These are phyloP conservation scores for Eurytoma adleriae DNA, from an alignment of 2,888 invertebrate species.

Conservation along the genomic window DNA sequence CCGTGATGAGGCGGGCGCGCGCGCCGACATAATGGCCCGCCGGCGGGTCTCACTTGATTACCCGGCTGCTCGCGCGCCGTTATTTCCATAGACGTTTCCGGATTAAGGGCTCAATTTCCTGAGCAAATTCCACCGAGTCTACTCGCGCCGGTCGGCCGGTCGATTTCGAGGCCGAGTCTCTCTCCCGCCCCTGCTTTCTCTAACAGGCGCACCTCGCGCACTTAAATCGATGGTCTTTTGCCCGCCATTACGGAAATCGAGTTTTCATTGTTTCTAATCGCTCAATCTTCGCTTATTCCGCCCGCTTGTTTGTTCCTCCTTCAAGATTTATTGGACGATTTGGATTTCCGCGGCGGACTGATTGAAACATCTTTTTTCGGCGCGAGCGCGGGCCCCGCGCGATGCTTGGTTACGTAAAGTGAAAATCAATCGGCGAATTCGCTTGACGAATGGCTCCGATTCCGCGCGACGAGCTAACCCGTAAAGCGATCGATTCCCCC, in stretches of 20 bases:
- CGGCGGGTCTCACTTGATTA: conserved; percentile 46
- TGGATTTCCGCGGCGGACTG: background rate
- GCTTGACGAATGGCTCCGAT: too few relatives aligned
- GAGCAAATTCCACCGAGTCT: conserved; percentile 56
- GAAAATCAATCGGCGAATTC: too few relatives aligned
- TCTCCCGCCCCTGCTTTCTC: background rate
- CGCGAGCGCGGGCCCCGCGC: too few relatives aligned
- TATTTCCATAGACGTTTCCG: conserved; percentile 59
- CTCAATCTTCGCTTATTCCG: background rate
- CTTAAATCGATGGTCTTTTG: conserved; percentile 31
- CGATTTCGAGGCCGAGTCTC: background rate
- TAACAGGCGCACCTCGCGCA: background rate
- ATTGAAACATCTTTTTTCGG: background rate
- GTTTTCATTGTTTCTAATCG: conserved; percentile 24
- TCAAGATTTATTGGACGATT: background rate
- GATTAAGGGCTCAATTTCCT: conserved; percentile 63
- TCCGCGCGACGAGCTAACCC: too few relatives aligned
- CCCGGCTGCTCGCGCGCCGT: conserved; percentile 15
- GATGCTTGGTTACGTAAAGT: too few relatives aligned
- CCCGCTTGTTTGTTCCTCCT: background rate
- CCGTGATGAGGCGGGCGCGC: conserved; percentile 21
- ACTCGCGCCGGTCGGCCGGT: conserved; percentile 9
- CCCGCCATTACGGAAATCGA: conserved; percentile 14
- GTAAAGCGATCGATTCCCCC: too few relatives aligned
- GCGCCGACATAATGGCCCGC: conserved; percentile 40